Percentiles rank a stretch among this genome's conserved stretches.
Conservation (phyloP, 2,888 invertebrate genomes). For the Sialis fuliginosa region DNA sequence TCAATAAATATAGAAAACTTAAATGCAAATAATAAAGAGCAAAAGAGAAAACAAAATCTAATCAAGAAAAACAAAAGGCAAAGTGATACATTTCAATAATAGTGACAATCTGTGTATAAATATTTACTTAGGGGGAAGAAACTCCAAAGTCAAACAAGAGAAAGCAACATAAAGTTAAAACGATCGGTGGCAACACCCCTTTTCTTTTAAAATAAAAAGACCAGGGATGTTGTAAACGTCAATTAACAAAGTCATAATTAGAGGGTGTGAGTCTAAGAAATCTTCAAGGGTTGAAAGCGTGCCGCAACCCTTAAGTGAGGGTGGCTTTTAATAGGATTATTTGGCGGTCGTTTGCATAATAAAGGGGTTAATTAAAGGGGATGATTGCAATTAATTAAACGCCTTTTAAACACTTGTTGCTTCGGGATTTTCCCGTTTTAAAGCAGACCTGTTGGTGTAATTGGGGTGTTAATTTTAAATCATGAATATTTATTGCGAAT, state of each 20-base stretch:
- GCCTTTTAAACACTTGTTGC: constrained; percentile 6
- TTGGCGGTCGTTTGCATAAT: constrained; percentile 4
- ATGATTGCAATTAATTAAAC: constrained; percentile 26
- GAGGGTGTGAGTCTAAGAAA: neutral
- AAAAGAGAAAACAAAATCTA: too few relatives aligned
- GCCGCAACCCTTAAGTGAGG: neutral
- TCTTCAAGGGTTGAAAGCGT: neutral
- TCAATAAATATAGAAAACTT: too few relatives aligned
- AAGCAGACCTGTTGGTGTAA: too few relatives aligned
- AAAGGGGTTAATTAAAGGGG: constrained; percentile 28
- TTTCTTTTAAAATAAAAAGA: neutral
- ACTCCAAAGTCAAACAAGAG: neutral
- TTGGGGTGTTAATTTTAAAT: too few relatives aligned
- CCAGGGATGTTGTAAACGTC: constrained; percentile 3
- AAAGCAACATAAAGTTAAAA: neutral
- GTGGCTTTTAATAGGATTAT: constrained; percentile 5
- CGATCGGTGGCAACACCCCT: neutral
- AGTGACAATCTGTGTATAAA: too few relatives aligned
- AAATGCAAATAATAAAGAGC: too few relatives aligned
- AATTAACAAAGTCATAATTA: constrained; percentile 6
- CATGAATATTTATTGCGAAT: too few relatives aligned
- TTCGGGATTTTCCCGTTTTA: neutral
- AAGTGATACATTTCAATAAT: too few relatives aligned
- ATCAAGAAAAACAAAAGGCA: too few relatives aligned
- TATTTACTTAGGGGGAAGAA: too few relatives aligned